These are phyloP conservation scores for Gnathonemus echidnorhynchus DNA, from an alignment of 2,113 vertebrate genomes.

Conservation along the genomic window DNA sequence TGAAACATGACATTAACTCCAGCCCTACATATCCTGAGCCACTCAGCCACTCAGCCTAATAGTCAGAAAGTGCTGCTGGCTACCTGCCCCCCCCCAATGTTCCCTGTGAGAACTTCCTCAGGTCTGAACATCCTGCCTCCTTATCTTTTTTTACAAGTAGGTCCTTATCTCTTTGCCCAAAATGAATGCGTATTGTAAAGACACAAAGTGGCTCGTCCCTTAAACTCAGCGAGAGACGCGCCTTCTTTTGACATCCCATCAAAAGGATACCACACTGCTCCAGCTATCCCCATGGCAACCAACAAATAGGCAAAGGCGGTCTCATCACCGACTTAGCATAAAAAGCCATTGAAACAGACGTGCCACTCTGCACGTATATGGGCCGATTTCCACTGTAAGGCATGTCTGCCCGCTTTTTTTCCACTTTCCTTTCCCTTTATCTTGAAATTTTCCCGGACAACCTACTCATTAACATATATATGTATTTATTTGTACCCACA, in stretches of 20 bases:
- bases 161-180: neutral
- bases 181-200: neutral
- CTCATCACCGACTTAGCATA: neutral
- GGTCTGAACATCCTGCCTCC: neutral
- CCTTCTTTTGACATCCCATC: neutral
- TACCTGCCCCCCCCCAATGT: neutral
- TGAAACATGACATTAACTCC: neutral
- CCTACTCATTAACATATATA: neutral
- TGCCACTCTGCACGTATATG: neutral
- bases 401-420: neutral
- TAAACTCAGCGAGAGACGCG: neutral
- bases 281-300: constrained; percentile 16
- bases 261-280: neutral
- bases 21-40: neutral
- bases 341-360: neutral
- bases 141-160: neutral
- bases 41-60: neutral
- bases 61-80: neutral
- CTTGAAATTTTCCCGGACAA: neutral
- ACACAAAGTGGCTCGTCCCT: neutral
- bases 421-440: neutral
- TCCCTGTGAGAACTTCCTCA: neutral
- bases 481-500: neutral
- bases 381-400: neutral
- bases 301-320: constrained; percentile 2